phyloP scores from a whole-genome alignment of 2,888 invertebrate genomes.

The Brachyopa scutellaris region DNA sequence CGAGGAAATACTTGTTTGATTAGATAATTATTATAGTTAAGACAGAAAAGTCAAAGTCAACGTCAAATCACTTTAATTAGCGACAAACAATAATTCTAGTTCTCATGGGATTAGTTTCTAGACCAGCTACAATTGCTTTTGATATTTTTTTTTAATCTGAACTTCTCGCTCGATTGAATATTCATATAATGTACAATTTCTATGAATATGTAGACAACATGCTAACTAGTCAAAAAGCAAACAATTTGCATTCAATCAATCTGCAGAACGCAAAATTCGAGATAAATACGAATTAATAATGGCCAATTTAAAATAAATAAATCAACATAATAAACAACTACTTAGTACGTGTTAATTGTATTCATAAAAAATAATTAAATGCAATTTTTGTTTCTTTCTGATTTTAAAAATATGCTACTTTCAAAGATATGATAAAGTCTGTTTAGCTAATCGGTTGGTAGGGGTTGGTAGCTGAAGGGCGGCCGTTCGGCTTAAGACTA shows the following conservation, averaged over 20 bases:
- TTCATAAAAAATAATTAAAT: constrained; percentile 6
- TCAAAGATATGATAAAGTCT: constrained; percentile 17
- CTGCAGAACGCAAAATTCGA: not conserved
- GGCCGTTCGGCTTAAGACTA: not conserved
- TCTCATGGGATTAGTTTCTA: not conserved
- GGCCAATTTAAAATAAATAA: not conserved
- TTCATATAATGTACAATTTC: too few species aligned
- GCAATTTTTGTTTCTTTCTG: not conserved
- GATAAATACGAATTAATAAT: not conserved
- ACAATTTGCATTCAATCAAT: constrained; percentile 17
- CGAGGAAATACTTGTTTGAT: constrained; percentile 26
- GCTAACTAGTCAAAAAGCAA: too few species aligned
- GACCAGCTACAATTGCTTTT: not conserved
- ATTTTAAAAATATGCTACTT: constrained; percentile 16
- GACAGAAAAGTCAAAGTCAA: not conserved
- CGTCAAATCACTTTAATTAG: not conserved
- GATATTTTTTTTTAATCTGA: not conserved
- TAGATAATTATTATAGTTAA: not conserved
- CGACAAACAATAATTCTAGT: too few species aligned
- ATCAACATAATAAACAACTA: constrained; percentile 7
- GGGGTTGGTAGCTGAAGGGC: too few species aligned
- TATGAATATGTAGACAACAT: too few species aligned
- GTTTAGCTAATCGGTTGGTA: not conserved
- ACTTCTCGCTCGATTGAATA: too few species aligned
- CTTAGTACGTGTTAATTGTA: constrained; percentile 3